Conservation (phyloP, 1,140 invertebrate species). For the Melitaea cinxia region DNA sequence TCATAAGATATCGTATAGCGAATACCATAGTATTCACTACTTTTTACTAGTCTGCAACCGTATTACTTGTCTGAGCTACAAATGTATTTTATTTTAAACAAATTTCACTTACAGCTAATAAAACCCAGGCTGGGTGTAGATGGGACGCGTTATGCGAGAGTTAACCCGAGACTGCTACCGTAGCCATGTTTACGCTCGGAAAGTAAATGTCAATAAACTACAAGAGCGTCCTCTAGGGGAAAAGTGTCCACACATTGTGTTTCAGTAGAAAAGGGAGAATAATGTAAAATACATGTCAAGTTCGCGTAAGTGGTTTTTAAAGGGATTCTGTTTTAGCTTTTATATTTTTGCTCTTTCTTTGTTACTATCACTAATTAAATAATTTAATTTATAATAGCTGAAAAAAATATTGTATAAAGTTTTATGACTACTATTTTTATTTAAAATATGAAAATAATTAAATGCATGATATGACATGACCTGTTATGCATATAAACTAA, state of each 20-base stretch:
- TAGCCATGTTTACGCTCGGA: slow-evolving; percentile 66
- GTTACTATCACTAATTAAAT: too few species aligned
- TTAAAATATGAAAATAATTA: too few species aligned
- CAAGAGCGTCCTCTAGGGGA: slow-evolving; percentile 60
- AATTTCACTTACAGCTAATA: slow-evolving; percentile 43
- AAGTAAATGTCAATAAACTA: slow-evolving; percentile 80
- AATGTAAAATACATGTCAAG: slow-evolving; percentile 66
- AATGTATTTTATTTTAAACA: slow-evolving; percentile 24
- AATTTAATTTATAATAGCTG: too few species aligned
- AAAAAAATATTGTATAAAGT: too few species aligned
- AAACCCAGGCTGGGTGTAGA: slow-evolving; percentile 40
- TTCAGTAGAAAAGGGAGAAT: slow-evolving; percentile 46
- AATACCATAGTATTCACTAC: too few species aligned
- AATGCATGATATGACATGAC: too few species aligned
- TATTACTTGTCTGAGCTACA: slow-evolving; percentile 5
- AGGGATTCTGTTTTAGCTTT: slow-evolving; percentile 12
- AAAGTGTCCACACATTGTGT: slow-evolving; percentile 62
- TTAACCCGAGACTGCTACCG: slow-evolving; percentile 55
- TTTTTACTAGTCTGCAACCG: slow-evolving; percentile 6
- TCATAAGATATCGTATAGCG: background rate
- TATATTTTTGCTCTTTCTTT: background rate
- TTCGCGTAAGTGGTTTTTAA: slow-evolving; percentile 33
- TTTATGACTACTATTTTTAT: too few species aligned
- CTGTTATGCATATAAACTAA: background rate
- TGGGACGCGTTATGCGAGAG: slow-evolving; percentile 49